These are phyloP conservation scores for Agrypnia vestita DNA, from an alignment of 1,140 invertebrate species.

Conservation along the genomic window DNA sequence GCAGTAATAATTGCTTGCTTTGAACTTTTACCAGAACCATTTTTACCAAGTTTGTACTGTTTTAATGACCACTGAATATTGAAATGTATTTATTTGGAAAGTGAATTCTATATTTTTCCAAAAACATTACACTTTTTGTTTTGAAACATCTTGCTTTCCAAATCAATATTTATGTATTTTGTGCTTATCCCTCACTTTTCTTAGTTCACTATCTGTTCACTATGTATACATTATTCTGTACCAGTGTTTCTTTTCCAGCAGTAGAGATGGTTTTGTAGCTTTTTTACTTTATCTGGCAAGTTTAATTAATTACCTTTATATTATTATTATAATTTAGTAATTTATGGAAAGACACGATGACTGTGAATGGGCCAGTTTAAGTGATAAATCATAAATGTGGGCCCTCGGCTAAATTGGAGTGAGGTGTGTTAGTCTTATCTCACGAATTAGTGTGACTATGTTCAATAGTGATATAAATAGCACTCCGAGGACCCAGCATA, in stretches of 20 bases:
- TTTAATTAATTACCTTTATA: slow-evolving; percentile 44
- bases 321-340: slow-evolving; percentile 49
- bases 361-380: slow-evolving; percentile 61
- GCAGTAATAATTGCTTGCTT: slow-evolving; percentile 45
- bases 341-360: slow-evolving; percentile 55
- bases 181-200: slow-evolving; percentile 54
- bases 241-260: slow-evolving; percentile 50
- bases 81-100: slow-evolving; percentile 56
- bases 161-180: slow-evolving; percentile 51
- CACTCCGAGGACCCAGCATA: slow-evolving; percentile 53
- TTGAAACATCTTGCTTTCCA: slow-evolving; percentile 50
- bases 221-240: slow-evolving; percentile 10
- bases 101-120: slow-evolving; percentile 57
- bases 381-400: slow-evolving; percentile 56
- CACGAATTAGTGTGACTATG: slow-evolving; percentile 54
- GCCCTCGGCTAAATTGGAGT: slow-evolving; percentile 54
- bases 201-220: slow-evolving; percentile 39
- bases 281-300: slow-evolving; percentile 54
- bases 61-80: slow-evolving; percentile 58
- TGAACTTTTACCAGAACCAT: slow-evolving; percentile 56
- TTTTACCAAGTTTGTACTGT: slow-evolving; percentile 58
- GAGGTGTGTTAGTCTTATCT: slow-evolving; percentile 55
- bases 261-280: slow-evolving; percentile 52
- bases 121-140: slow-evolving; percentile 38
- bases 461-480: slow-evolving; percentile 53